Percentiles rank a stretch among this genome's conserved stretches.
Conservation (phyloP, 2,797 vertebrate genomes). For the Manis pentadactyla region DNA sequence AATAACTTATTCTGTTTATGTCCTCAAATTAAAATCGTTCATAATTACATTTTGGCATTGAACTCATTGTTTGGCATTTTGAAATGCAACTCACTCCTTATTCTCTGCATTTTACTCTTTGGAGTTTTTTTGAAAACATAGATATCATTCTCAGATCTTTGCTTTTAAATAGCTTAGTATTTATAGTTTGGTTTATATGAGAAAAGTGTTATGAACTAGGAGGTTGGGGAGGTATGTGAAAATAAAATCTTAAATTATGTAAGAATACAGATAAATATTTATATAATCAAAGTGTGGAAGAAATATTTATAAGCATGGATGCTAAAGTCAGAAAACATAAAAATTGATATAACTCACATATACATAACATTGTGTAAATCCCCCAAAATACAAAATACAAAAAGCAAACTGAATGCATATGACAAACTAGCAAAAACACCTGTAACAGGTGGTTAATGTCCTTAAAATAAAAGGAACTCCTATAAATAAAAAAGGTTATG, state of each 20-base stretch:
- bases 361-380: background rate
- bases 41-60: slow-evolving; percentile 13
- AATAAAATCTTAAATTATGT: background rate
- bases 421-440: background rate
- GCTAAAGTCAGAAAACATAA: slow-evolving; percentile 36
- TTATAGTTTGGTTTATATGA: background rate
- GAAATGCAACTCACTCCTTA: background rate
- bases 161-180: slow-evolving; percentile 21
- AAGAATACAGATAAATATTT: background rate
- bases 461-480: slow-evolving; percentile 52
- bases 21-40: background rate
- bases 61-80: slow-evolving; percentile 23
- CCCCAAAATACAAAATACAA: background rate
- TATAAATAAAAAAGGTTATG: slow-evolving; percentile 29
- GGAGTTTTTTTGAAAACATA: background rate
- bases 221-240: background rate
- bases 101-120: background rate
- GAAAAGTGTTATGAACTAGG: background rate
- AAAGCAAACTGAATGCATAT: slow-evolving; percentile 10
- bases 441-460: background rate
- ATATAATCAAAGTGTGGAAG: background rate
- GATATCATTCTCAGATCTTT: background rate
- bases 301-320: slow-evolving; percentile 11
- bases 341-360: background rate
- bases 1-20: background rate